Evolutionary conservation across 53 echinoderm and acorn worm genomes (phyloP).

Genomic region (Holothuria leucospilota): DNA sequence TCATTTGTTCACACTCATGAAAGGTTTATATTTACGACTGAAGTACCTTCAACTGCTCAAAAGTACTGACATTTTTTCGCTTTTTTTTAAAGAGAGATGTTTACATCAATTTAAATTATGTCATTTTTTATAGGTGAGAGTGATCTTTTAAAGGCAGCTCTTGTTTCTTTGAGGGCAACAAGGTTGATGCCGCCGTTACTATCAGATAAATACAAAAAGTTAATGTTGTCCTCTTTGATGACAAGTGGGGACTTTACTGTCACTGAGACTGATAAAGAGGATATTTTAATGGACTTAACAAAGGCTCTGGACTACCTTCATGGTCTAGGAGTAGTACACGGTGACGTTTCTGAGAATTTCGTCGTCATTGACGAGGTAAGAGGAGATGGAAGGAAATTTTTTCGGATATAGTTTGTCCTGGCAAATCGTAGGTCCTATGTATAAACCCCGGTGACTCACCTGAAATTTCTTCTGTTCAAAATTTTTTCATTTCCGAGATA

Average conservation of each 20-base stretch:
- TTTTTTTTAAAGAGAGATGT: no score
- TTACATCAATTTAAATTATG: no score
- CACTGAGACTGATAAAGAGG: constrained; percentile 65
- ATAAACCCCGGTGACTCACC: no score
- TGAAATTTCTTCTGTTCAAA: no score
- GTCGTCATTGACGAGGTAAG: constrained; percentile 88
- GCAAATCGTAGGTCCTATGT: no score
- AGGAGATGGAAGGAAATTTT: no score
- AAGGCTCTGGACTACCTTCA: constrained; percentile 83
- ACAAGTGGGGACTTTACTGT: constrained; percentile 57
- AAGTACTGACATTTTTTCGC: no score
- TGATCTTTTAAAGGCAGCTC: background rate
- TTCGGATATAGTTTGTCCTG: no score
- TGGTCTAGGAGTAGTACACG: constrained; percentile 72
- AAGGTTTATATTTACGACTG: no score
- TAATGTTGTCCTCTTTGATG: constrained; percentile 68
- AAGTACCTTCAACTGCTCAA: no score
- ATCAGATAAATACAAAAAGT: constrained; percentile 38
- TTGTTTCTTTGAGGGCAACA: constrained; percentile 20
- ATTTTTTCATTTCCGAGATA: no score
- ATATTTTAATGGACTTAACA: constrained; percentile 73
- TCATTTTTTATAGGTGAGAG: background rate
- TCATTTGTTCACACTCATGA: no score
- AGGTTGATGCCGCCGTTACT: background rate
- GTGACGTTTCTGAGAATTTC: constrained; percentile 70